Conservation (phyloP, 2,888 invertebrate genomes). For the Ophion slaviceki region DNA sequence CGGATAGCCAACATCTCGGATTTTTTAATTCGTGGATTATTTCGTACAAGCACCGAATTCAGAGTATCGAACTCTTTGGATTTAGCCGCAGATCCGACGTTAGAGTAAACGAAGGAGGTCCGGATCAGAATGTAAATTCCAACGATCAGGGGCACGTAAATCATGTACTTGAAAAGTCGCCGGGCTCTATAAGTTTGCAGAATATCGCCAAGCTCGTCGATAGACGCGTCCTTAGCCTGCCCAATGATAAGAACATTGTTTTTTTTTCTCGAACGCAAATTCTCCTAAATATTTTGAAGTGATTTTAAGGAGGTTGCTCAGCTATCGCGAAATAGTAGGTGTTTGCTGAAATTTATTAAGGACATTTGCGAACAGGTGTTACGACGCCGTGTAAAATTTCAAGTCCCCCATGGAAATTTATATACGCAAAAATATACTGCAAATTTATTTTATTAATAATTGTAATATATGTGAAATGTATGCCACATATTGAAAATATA, state of each 20-base stretch:
- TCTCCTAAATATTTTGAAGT: background rate
- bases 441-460: no score
- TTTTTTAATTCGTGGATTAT: constrained; percentile 3
- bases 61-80: background rate
- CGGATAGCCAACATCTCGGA: constrained; percentile 22
- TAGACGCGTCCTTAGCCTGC: constrained; percentile 52
- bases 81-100: constrained; percentile 11
- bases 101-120: constrained; percentile 44
- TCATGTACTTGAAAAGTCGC: constrained; percentile 61
- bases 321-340: no score
- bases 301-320: background rate
- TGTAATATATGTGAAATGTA: no score
- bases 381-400: no score
- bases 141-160: constrained; percentile 61
- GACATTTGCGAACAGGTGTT: no score
- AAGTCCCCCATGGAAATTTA: no score
- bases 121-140: constrained; percentile 67
- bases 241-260: background rate
- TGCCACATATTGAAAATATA: no score
- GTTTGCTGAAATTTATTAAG: no score
- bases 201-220: constrained; percentile 30
- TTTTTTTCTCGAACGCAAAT: background rate
- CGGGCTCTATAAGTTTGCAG: constrained; percentile 64
- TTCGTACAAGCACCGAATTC: constrained; percentile 31
- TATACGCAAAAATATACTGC: no score